Conservation (phyloP, 2,888 invertebrate species). For the Timema cristinae region DNA sequence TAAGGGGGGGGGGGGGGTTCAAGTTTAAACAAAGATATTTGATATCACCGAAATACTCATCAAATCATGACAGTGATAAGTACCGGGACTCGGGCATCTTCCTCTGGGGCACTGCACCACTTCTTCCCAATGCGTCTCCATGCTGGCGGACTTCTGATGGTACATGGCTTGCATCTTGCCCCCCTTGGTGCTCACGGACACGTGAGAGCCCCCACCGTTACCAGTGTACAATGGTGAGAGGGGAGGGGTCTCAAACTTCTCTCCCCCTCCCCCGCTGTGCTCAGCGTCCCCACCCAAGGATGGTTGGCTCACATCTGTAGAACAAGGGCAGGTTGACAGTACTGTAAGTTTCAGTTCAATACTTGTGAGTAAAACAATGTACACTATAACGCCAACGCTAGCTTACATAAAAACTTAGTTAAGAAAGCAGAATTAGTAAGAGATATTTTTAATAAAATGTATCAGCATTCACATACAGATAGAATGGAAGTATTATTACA, state of each 20-base stretch:
- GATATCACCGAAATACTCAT: too few species aligned
- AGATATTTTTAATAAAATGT: too few species aligned
- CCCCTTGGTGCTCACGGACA: slow-evolving; percentile 43
- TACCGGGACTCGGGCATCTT: not conserved
- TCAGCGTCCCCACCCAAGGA: slow-evolving; percentile 67
- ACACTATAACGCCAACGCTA: too few species aligned
- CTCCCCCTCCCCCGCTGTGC: slow-evolving; percentile 40
- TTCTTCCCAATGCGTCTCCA: slow-evolving; percentile 71
- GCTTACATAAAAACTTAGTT: too few species aligned
- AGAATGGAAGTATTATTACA: too few species aligned
- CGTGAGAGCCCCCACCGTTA: slow-evolving; percentile 44
- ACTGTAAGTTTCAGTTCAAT: too few species aligned
- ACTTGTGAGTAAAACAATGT: too few species aligned
- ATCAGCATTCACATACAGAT: too few species aligned
- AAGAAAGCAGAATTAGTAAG: too few species aligned
- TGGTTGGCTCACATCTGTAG: slow-evolving; percentile 68
- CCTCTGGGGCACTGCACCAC: slow-evolving; percentile 37
- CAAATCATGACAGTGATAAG: not conserved
- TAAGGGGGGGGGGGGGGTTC: too few species aligned
- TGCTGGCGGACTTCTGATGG: slow-evolving; percentile 41
- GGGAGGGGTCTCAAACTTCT: slow-evolving; percentile 53
- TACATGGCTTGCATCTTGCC: slow-evolving; percentile 47
- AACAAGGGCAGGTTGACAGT: slow-evolving; percentile 11
- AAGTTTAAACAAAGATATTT: too few species aligned
- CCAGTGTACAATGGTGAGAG: slow-evolving; percentile 59